Evolutionary conservation across 1,140 invertebrate genomes (phyloP).

Genomic region (Drosophila trapezifrons): DNA sequence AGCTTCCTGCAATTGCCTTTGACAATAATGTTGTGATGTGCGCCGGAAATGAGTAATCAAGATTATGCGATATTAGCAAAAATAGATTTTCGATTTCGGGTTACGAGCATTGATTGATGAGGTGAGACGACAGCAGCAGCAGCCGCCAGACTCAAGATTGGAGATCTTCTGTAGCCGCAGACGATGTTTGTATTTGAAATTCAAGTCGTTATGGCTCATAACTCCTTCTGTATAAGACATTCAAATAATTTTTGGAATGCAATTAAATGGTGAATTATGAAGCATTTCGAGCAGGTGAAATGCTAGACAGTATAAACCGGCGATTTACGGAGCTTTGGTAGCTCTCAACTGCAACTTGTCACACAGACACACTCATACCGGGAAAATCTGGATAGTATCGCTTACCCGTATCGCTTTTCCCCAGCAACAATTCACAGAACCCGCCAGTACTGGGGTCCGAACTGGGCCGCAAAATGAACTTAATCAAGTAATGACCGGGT

Average conservation of each 20-base stretch:
- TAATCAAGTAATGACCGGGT: slow-evolving; percentile 78
- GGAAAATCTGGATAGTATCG: slow-evolving; percentile 48
- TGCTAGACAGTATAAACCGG: slow-evolving; percentile 54
- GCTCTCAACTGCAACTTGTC: slow-evolving; percentile 63
- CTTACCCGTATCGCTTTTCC: slow-evolving; percentile 64
- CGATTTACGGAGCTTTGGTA: slow-evolving; percentile 57
- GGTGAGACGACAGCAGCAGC: slow-evolving; percentile 63
- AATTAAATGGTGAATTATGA: slow-evolving; percentile 70
- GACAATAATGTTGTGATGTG: slow-evolving; percentile 71
- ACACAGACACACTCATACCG: slow-evolving; percentile 9
- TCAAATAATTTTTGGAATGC: slow-evolving; percentile 45
- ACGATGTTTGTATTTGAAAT: slow-evolving; percentile 45
- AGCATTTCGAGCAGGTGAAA: slow-evolving; percentile 58
- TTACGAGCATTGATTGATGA: slow-evolving; percentile 71
- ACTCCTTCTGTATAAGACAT: slow-evolving; percentile 51
- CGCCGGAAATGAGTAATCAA: slow-evolving; percentile 82
- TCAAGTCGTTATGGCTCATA: slow-evolving; percentile 41
- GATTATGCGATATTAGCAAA: slow-evolving; percentile 80
- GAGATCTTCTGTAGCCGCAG: slow-evolving; percentile 27
- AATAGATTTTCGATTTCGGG: slow-evolving; percentile 59
- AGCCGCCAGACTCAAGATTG: slow-evolving; percentile 33
- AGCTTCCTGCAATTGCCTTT: slow-evolving; percentile 66
- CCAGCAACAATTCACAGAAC: slow-evolving; percentile 31
- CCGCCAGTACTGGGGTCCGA: slow-evolving; percentile 22
- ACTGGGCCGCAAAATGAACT: slow-evolving; percentile 74